A percentile compares a stretch with the other conserved stretches of the same genome.
Evolutionary conservation across 2,797 vertebrate species (phyloP).

Genomic region (Sebastes melanostomus): DNA sequence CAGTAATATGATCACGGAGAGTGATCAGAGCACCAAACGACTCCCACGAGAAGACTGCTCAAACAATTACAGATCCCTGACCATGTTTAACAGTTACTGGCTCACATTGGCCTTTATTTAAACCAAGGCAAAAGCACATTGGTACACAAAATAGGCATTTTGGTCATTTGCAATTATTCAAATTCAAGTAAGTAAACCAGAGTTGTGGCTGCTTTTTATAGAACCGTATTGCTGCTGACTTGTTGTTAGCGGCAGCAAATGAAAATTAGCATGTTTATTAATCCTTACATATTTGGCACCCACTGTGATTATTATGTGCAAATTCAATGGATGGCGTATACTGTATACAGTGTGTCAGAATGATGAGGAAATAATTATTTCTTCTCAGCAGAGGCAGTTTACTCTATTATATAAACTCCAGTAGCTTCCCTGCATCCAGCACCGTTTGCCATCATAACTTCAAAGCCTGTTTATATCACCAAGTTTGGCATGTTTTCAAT

Average conservation of each 20-base stretch:
- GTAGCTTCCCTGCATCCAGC: constrained; percentile 9
- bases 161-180: constrained; percentile 5
- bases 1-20: constrained; percentile 8
- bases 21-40: constrained; percentile 13
- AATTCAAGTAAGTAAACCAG: neutral
- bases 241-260: constrained; percentile 20
- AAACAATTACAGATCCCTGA: constrained; percentile 11
- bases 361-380: neutral
- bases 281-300: constrained; percentile 29
- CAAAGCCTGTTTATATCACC: constrained; percentile 30
- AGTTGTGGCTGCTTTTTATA: constrained; percentile 7
- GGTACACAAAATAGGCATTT: neutral
- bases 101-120: neutral
- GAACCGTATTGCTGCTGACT: constrained; percentile 16
- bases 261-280: constrained; percentile 46
- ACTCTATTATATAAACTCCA: neutral
- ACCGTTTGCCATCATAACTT: constrained; percentile 3
- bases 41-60: constrained; percentile 8
- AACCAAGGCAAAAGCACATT: neutral
- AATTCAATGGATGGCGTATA: constrained; percentile 11
- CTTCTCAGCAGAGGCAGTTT: neutral
- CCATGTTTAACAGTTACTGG: neutral
- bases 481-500: constrained; percentile 44
- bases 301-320: constrained; percentile 30
- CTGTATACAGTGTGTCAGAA: neutral